Conservation (phyloP, 2,888 invertebrate species). For the Timema cristinae region DNA sequence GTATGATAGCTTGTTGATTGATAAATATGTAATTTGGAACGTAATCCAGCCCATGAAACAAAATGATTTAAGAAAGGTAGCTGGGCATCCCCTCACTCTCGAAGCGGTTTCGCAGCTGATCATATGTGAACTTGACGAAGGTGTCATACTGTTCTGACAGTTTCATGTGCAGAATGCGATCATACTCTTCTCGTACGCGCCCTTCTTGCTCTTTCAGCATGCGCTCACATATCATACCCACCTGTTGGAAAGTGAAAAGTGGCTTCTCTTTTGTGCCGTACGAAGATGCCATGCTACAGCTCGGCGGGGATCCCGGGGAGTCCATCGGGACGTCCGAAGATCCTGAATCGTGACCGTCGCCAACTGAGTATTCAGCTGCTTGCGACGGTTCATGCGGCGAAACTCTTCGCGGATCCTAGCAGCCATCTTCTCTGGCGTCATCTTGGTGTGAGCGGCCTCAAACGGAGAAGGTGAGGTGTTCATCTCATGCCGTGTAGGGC, state of each 20-base stretch:
- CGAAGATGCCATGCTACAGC: conserved; percentile 39
- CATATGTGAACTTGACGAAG: conserved; percentile 96
- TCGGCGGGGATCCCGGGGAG: conserved; percentile 49
- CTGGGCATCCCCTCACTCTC: conserved; percentile 42
- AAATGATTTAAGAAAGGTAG: conserved; percentile 20
- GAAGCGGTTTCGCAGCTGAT: conserved; percentile 85
- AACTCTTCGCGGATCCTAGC: conserved; percentile 91
- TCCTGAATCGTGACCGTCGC: conserved; percentile 42
- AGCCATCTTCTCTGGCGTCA: conserved; percentile 91
- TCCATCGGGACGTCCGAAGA: conserved; percentile 60
- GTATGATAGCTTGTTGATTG: background rate
- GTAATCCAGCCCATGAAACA: too few relatives aligned
- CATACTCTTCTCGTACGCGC: conserved; percentile 91
- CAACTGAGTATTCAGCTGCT: conserved; percentile 65
- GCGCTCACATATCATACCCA: conserved; percentile 94
- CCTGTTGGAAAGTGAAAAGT: conserved; percentile 94
- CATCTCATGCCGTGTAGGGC: conserved; percentile 43
- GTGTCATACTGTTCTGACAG: conserved; percentile 98
- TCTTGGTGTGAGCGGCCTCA: conserved; percentile 77
- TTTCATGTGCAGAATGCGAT: conserved; percentile 86
- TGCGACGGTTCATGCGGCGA: conserved; percentile 82
- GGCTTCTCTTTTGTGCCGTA: conserved; percentile 66
- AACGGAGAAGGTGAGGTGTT: conserved; percentile 72
- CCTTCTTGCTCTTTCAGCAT: conserved; percentile 94
- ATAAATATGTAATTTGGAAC: background rate